A percentile compares a stretch with the other conserved stretches of the same genome.
phyloP scores from a whole-genome alignment of 2,113 vertebrate genomes.

The Lates calcarifer region DNA sequence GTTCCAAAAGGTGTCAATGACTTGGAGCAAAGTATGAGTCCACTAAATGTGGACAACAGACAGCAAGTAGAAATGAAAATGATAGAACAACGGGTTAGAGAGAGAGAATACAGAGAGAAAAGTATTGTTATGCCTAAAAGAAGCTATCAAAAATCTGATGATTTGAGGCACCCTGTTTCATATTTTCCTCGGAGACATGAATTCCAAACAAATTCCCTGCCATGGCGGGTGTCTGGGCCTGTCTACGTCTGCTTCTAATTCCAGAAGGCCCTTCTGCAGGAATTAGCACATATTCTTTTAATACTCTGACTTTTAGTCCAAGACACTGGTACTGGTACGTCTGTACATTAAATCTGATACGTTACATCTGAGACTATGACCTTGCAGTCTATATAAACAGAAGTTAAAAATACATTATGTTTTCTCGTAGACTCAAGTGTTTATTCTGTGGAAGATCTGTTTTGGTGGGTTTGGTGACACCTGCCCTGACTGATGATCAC shows the following conservation, averaged over 20 bases:
- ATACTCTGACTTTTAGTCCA: conserved; percentile 49
- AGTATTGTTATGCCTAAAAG: conserved; percentile 26
- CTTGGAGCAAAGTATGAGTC: not conserved
- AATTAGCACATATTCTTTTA: conserved; percentile 80
- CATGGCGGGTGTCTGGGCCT: conserved; percentile 85
- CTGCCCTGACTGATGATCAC: not conserved
- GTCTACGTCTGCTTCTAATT: conserved; percentile 81
- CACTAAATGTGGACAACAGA: not conserved
- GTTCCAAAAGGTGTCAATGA: conserved; percentile 1
- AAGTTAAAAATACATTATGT: not conserved
- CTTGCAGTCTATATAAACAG: not conserved
- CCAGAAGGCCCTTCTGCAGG: conserved; percentile 83
- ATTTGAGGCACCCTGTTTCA: conserved; percentile 76
- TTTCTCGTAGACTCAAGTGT: not conserved
- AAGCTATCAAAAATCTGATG: conserved; percentile 64
- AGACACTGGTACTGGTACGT: conserved; percentile 15
- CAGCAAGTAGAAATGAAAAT: not conserved
- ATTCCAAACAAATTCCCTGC: conserved; percentile 91
- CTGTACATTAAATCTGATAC: too few relatives aligned
- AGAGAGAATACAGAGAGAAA: conserved; percentile 14
- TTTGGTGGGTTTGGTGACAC: conserved; percentile 18
- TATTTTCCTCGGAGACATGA: conserved; percentile 88
- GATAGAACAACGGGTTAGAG: not conserved
- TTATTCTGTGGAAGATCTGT: conserved; percentile 4
- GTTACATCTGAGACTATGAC: not conserved